Evolutionary conservation across 2,797 vertebrate genomes (phyloP).

Genomic region (Orestias chungarensis): DNA sequence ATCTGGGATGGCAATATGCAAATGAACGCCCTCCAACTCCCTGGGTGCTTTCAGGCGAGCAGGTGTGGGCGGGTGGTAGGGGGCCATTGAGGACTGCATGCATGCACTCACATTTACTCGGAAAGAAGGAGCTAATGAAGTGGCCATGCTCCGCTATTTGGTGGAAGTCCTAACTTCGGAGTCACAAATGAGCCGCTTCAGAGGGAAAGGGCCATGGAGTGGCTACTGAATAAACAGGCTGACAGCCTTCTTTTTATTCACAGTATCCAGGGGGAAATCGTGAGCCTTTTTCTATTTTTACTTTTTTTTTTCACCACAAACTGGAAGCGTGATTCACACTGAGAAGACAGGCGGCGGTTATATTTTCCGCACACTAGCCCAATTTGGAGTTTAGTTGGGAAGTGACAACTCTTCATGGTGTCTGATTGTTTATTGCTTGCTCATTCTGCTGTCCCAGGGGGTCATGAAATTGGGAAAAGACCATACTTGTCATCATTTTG

Average conservation of each 20-base stretch:
- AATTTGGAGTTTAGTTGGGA: conserved; percentile 42
- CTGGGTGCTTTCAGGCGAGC: conserved; percentile 50
- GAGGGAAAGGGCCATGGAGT: conserved; percentile 30
- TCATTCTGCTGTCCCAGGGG: conserved; percentile 30
- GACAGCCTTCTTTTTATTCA: conserved; percentile 53
- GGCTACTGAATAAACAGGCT: conserved; percentile 14
- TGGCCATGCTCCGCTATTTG: conserved; percentile 50
- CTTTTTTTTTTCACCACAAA: conserved; percentile 29
- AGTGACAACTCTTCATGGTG: conserved; percentile 22
- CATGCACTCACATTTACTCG: conserved; percentile 21
- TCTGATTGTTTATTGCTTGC: conserved; percentile 35
- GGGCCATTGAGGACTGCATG: conserved; percentile 42
- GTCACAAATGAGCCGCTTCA: conserved; percentile 66
- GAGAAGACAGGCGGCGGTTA: conserved; percentile 8
- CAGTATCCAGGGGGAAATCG: conserved; percentile 33
- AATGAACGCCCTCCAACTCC: conserved; percentile 54
- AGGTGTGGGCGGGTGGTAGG: conserved; percentile 52
- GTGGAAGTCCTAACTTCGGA: conserved; percentile 57
- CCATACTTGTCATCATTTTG: conserved; percentile 12
- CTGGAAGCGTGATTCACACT: conserved; percentile 24
- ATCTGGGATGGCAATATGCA: conserved; percentile 61
- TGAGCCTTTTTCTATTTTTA: conserved; percentile 27
- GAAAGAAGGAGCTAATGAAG: conserved; percentile 73
- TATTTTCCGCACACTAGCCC: conserved; percentile 24
- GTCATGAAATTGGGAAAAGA: conserved; percentile 17